These are phyloP conservation scores for Eucidaris tribuloides DNA, from an alignment of 35 echinoderm and acorn worm species.

Conservation along the genomic window DNA sequence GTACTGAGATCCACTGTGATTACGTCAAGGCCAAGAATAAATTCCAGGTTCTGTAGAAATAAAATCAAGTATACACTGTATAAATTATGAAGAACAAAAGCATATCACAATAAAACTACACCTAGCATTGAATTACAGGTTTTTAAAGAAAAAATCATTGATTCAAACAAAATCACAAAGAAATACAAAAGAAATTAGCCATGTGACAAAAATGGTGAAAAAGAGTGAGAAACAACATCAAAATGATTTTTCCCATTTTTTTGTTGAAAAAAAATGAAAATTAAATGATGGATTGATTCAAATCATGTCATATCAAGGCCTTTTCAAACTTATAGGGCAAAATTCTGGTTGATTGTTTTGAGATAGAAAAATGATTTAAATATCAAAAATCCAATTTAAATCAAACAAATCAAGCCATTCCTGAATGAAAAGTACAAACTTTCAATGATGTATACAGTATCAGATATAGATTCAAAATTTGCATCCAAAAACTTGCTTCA, in stretches of 20 bases:
- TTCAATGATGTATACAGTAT: no score
- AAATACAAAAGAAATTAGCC: not conserved
- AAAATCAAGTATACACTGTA: not conserved
- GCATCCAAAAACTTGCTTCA: not conserved
- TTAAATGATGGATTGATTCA: no score
- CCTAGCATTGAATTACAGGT: not conserved
- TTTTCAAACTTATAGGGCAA: no score
- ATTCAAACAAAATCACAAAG: not conserved
- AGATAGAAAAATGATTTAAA: no score
- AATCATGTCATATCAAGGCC: no score
- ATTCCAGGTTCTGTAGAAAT: conserved; percentile 61
- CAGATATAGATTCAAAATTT: no score
- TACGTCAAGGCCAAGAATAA: conserved; percentile 64
- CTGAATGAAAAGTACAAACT: no score
- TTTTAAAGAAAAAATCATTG: not conserved
- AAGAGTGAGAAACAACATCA: not conserved
- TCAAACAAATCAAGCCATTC: no score
- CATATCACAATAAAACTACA: not conserved
- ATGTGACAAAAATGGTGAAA: not conserved
- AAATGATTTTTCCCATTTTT: no score
- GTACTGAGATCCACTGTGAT: conserved; percentile 38
- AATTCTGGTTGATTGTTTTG: no score
- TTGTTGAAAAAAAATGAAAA: no score
- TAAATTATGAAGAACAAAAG: not conserved
- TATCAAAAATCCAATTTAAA: no score